A percentile compares a stretch with the other conserved stretches of the same genome.
Conservation (phyloP, 2,113 vertebrate species). For the Cyanoramphus novaezelandiae region DNA sequence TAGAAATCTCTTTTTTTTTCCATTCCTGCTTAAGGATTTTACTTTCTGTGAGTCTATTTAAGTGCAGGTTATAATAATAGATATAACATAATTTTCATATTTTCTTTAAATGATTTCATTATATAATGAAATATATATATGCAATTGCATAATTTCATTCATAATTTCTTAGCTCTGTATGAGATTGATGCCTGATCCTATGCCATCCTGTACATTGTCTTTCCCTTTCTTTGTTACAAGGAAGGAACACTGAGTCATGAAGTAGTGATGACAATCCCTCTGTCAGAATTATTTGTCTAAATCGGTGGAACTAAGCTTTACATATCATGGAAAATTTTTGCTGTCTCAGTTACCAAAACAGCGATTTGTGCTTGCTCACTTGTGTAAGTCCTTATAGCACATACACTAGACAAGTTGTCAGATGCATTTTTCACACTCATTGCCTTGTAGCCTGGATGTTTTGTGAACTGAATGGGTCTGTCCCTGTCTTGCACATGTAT, state of each 20-base stretch:
- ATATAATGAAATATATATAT: neutral
- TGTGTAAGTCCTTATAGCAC: neutral
- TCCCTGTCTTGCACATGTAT: neutral
- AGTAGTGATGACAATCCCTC: neutral
- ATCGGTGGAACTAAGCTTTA: neutral
- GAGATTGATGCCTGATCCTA: neutral
- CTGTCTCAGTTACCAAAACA: neutral
- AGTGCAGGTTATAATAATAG: neutral
- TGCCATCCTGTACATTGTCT: neutral
- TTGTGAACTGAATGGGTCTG: neutral
- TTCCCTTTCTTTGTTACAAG: neutral
- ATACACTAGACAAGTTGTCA: neutral
- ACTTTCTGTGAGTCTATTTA: neutral
- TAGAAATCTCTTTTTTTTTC: neutral
- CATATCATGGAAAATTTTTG: neutral
- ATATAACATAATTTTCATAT: neutral
- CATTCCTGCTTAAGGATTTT: neutral
- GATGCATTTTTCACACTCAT: neutral
- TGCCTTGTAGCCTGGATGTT: neutral
- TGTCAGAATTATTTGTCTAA: neutral
- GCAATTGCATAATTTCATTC: neutral
- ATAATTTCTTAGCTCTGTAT: neutral
- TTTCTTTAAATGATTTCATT: neutral
- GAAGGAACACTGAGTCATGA: neutral
- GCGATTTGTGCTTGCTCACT: neutral